Conservation (phyloP, 2,888 invertebrate genomes). For the Dinocampus coccinellae region DNA sequence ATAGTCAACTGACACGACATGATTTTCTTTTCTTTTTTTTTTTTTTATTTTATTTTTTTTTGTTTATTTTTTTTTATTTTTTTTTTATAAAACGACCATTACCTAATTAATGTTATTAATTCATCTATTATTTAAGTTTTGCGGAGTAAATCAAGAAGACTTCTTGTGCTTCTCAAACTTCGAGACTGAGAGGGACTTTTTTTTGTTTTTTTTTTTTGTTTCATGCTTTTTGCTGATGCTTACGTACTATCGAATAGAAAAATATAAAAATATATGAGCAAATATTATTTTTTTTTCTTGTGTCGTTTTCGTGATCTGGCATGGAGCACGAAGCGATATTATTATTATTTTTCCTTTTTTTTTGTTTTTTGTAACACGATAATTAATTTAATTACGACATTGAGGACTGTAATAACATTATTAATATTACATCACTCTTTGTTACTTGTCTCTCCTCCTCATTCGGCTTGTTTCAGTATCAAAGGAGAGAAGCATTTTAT, state of each 20-base stretch:
- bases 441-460: not conserved
- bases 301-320: too few relatives aligned
- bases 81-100: conserved; percentile 3
- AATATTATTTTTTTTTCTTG: not conserved
- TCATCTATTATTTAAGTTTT: conserved; percentile 37
- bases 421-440: not conserved
- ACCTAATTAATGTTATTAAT: conserved; percentile 37
- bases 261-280: conserved; percentile 3
- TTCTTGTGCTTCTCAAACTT: conserved; percentile 15
- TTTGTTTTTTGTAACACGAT: not conserved
- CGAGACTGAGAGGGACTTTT: conserved; percentile 2
- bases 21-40: not conserved
- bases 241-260: conserved; percentile 8
- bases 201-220: not conserved
- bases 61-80: conserved; percentile 29
- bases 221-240: not conserved
- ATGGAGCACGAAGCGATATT: too few relatives aligned
- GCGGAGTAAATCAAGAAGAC: conserved; percentile 52
- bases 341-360: not conserved
- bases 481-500: conserved; percentile 19
- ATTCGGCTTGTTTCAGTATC: not conserved
- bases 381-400: not conserved
- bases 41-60: not conserved
- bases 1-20: too few relatives aligned
- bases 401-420: not conserved